Evolutionary conservation across 2,888 invertebrate species (phyloP), one percentile per base, ranked within the genome.

Genomic region (Emmelina monodactyla): DNA sequence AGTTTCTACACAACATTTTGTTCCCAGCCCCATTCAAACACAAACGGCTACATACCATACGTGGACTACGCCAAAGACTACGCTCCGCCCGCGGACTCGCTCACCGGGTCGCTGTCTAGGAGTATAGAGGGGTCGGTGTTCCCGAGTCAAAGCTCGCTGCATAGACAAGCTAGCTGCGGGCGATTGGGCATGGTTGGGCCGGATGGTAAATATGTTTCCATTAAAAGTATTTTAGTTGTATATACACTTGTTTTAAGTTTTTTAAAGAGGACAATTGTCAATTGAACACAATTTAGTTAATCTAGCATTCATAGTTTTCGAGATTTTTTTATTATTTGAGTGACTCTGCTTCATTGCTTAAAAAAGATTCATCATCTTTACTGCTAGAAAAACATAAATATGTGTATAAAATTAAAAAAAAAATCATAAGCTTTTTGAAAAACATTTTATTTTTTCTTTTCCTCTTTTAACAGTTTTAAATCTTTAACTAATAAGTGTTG

Each of bases 51-150:
- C 63, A 89, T 92, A 7, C 92, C 92, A 1, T 94, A 94, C 67
- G 92, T 91, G 38, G 94, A 94, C 64, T 94, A 94, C 62, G 83
- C 88, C 16, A 82, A 92, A 14, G 94, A 94, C 67, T 94, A 94
- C 75, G 91, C 90, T 50, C 94, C 94, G 1, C 92, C 94, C 10
- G n/a, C n/a, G n/a, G 76, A 75, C 22, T 70, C 73, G 0, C 47
- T 68, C 1, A 61, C 64, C 0, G 72, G 68, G 0, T 78, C 76
- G 0, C 35, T 75, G 2, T 61, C 75, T 0, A 62, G 76, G 37
- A 73, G 71, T 35, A 69, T 63, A 2, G 72, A 75, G 10, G 61
- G 62, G 5, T 65, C 69, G 0, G 50, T 55, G 0, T 72, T 66
- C 16, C 60, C 61, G 2, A 60, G 62, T 7, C 68, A 73, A 16